Evolutionary conservation across 2,797 vertebrate genomes (phyloP).

Genomic region (Coregonus sp.): DNA sequence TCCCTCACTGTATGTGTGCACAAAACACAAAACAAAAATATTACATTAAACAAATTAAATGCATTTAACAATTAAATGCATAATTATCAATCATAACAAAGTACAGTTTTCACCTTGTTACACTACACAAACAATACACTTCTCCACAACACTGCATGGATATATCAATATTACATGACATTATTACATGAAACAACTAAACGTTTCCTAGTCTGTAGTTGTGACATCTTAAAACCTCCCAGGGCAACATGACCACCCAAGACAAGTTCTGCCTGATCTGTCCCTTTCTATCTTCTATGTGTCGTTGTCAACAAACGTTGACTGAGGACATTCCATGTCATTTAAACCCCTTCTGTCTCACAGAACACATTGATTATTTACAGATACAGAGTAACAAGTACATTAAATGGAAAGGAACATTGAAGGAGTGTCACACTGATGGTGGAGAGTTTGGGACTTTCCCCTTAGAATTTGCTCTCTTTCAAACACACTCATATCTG

Average conservation of each 20-base stretch:
- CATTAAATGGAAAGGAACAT: background rate
- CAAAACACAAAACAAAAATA: too few relatives aligned
- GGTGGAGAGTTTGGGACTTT: too few relatives aligned
- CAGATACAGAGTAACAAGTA: background rate
- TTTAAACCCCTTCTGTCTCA: background rate
- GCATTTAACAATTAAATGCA: too few relatives aligned
- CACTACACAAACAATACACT: background rate
- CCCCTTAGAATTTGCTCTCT: too few relatives aligned
- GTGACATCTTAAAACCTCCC: background rate
- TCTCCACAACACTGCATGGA: background rate
- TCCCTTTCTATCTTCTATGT: background rate
- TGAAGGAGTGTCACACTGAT: too few relatives aligned
- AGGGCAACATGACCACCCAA: background rate
- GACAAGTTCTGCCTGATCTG: background rate
- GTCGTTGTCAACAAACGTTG: background rate
- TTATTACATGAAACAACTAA: background rate
- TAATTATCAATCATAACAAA: too few relatives aligned
- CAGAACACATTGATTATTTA: background rate
- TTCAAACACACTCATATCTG: conserved; percentile 18
- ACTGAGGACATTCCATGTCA: background rate
- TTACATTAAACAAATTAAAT: too few relatives aligned
- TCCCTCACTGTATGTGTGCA: too few relatives aligned
- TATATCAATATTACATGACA: background rate
- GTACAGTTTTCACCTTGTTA: too few relatives aligned
- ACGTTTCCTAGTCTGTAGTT: background rate